These are phyloP conservation scores for Cetonia aurata DNA, from an alignment of 2,888 invertebrate genomes.

Conservation along the genomic window DNA sequence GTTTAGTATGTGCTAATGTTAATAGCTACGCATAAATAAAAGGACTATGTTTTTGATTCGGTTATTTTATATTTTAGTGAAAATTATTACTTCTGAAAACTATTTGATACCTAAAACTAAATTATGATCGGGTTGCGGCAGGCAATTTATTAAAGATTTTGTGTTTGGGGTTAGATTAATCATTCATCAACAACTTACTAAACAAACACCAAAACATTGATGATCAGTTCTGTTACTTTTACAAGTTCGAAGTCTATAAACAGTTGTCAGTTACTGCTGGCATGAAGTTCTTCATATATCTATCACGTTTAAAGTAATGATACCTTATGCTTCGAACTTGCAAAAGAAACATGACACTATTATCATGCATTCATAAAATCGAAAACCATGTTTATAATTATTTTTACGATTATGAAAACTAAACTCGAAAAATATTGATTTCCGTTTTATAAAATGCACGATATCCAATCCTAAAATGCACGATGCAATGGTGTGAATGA, in stretches of 20 bases:
- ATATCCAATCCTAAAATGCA: constrained; percentile 4
- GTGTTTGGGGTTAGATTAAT: constrained; percentile 5
- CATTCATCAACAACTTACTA: constrained; percentile 32
- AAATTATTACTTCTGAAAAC: too few relatives aligned
- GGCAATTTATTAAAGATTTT: not conserved
- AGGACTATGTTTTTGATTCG: not conserved
- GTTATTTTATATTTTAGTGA: too few relatives aligned
- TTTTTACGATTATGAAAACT: not conserved
- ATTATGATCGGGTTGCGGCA: too few relatives aligned
- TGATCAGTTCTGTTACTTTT: too few relatives aligned
- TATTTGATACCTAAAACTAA: too few relatives aligned
- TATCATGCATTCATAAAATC: constrained; percentile 12
- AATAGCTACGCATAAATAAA: not conserved
- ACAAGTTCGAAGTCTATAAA: too few relatives aligned
- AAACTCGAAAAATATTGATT: not conserved
- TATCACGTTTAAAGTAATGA: too few relatives aligned
- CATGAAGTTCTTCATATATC: too few relatives aligned
- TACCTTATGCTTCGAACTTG: too few relatives aligned
- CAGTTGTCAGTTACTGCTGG: too few relatives aligned
- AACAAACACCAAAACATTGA: constrained; percentile 22
- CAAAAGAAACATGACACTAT: not conserved
- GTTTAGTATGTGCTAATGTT: too few relatives aligned
- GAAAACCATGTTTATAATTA: not conserved
- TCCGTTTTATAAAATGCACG: constrained; percentile 26
- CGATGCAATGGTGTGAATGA: constrained; percentile 10